Percentiles rank a stretch among this genome's conserved stretches.
phyloP scores from a whole-genome alignment of 2,888 invertebrate genomes.

The Halocaridina rubra region DNA sequence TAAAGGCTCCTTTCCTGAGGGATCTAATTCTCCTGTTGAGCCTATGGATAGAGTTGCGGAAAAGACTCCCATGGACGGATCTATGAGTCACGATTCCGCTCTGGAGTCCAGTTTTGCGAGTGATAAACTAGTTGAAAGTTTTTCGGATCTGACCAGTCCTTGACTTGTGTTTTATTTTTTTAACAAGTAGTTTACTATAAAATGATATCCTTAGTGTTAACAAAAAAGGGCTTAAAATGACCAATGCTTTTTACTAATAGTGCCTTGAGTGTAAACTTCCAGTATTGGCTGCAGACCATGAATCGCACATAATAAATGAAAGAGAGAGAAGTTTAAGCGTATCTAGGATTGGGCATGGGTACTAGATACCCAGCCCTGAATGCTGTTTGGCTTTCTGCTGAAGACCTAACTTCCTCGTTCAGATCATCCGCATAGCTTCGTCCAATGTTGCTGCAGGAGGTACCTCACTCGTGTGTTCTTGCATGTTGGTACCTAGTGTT shows the following conservation, averaged over 20 bases:
- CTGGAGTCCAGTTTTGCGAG: constrained; percentile 37
- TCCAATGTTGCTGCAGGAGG: constrained; percentile 27
- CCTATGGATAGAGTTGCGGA: neutral
- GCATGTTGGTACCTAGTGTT: constrained; percentile 41
- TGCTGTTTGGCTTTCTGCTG: constrained; percentile 22
- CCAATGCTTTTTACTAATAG: constrained; percentile 17
- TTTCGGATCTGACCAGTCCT: constrained; percentile 31
- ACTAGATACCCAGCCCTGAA: constrained; percentile 26
- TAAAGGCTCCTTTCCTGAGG: neutral
- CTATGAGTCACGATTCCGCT: constrained; percentile 33
- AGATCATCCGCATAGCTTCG: constrained; percentile 29
- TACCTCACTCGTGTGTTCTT: constrained; percentile 37
- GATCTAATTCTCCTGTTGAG: too few relatives aligned
- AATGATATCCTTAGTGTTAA: neutral
- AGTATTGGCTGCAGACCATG: constrained; percentile 44
- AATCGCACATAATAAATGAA: constrained; percentile 12
- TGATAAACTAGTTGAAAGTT: constrained; percentile 47
- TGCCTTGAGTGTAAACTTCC: constrained; percentile 33
- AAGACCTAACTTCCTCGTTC: constrained; percentile 33
- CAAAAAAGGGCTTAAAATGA: constrained; percentile 2
- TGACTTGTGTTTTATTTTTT: too few relatives aligned
- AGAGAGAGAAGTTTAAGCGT: constrained; percentile 20
- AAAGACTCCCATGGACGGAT: neutral
- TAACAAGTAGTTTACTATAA: too few relatives aligned
- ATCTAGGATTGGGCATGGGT: constrained; percentile 24